phyloP scores from a whole-genome alignment of 2,888 invertebrate species.

The Ormyrus thymus region DNA sequence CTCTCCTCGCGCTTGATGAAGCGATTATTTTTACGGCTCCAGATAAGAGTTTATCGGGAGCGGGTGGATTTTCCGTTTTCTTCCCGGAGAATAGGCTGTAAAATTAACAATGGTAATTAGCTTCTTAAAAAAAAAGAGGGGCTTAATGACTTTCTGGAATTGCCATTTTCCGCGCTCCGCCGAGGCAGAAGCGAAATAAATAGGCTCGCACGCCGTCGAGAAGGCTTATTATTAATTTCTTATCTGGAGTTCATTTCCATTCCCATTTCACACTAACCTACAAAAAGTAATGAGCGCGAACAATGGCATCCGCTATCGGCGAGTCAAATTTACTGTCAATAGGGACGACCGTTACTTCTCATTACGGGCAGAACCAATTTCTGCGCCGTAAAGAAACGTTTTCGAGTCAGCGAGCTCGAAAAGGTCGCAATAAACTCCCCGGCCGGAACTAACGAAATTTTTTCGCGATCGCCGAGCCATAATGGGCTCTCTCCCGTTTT shows the following conservation, averaged over 20 bases:
- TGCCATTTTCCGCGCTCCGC: slow-evolving; percentile 9
- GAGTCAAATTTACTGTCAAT: slow-evolving; percentile 9
- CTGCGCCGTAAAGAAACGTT: background rate
- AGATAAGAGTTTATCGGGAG: too few species aligned
- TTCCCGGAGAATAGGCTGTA: too few species aligned
- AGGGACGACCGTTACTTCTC: slow-evolving; percentile 39
- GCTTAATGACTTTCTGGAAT: slow-evolving; percentile 16
- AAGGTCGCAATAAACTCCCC: background rate
- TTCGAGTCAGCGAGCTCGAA: slow-evolving; percentile 4
- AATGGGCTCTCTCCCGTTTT: too few species aligned
- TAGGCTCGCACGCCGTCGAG: background rate
- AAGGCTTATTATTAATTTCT: slow-evolving; percentile 15
- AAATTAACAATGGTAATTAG: too few species aligned
- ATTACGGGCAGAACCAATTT: slow-evolving; percentile 4
- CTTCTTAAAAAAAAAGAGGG: too few species aligned
- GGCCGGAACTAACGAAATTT: background rate
- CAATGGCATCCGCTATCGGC: slow-evolving; percentile 22
- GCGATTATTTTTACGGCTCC: too few species aligned
- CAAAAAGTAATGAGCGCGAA: slow-evolving; percentile 32
- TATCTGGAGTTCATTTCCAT: slow-evolving; percentile 19
- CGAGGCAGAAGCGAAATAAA: background rate
- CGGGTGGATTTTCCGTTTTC: too few species aligned
- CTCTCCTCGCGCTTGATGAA: too few species aligned
- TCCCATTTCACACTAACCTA: slow-evolving; percentile 29
- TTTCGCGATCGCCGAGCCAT: too few species aligned